Evolutionary conservation across 2,888 invertebrate genomes (phyloP), one percentile per base, ranked within the genome.

Genomic region (Diarsia rubi): DNA sequence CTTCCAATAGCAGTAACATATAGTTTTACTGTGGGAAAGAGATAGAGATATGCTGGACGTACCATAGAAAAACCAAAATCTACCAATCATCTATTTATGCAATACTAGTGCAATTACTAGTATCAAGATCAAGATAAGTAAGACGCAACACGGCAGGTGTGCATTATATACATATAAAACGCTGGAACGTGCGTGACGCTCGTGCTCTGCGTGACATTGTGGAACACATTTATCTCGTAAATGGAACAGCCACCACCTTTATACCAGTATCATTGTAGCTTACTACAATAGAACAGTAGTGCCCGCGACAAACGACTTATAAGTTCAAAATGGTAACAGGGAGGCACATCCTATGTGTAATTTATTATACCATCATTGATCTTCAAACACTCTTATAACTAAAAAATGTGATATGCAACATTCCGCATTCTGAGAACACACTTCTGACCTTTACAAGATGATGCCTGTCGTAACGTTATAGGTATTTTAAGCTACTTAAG

Each of bases 131-230:
- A 69, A 8, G 9, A 64, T 19, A 31, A 49, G 74, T n/a, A n/a
- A n/a, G n/a, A n/a, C n/a, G 14, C 14, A 63, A 31, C 45, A 64
- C 31, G 42, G 37, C n/a, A 49, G 24, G 60, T 68, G 49, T 31
- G 62, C 65, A 70, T 78, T 76, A 63, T 45, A 68, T 70, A 85
- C 81, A 83, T 80, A 78, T 81, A 69, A 73, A 81, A 66, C 49
- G 69, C 59, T 21, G 19, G 54, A 67, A 67, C 78, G 79, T 79
- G 77, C n/a, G n/a, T n/a, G n/a, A n/a, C n/a, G n/a, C n/a, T 82
- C 86, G 85, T 86, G 86, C 79, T 42, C 65, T 75, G 85, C 90
- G 87, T 90, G 89, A 87, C 85, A 82, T 75, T 84, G 79, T 78
- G 82, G 73, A 73, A 85, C 70, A 81, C 81, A 83, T 85, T 88